Base-by-base conservation (phyloP, 2,113 vertebrate genomes). In the Polypterus senegalus region DNA sequence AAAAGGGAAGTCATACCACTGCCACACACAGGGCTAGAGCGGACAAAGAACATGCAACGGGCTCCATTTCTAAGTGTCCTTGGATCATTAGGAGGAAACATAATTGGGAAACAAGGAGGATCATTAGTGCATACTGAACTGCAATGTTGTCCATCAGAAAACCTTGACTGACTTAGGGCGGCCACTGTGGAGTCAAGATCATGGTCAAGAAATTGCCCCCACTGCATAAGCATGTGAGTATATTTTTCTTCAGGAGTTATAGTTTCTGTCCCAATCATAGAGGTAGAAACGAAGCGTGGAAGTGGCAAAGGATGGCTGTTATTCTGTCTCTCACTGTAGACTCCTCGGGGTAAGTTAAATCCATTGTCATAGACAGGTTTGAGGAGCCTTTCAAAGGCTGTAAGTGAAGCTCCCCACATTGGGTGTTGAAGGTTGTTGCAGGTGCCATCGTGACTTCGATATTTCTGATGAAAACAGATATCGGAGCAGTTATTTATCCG, bases 201-300 rank as follows among this genome's bases (percentile, higher is more conserved):
- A 0, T 99, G 96, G 79, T 99, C 96, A 3, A 99, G 81, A 70
- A 99, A 99, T 78, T 99, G 96, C 47, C 96, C 96, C 96, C 96
- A 99, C 72, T 99, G 96, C 96, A 99, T 99, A 5, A 96, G 81
- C 89, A 99, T 97, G 79, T 99, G 96, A 0, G 93, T 97, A 81
- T 91, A 97, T 53, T 87, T 87, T 58, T 85, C 84, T 0, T 99
- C 96, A 0, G 94, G 92, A 1, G 94, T 98, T 66, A 98, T 65
- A 0, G 85, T 80, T 81, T 99, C 94, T 0, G 95, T 88, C n/a
- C 94, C 96, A 0, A 99, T 91, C 74, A 98, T 82, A 4, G 83
- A 72, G 3, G 95, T 99, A 46, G 95, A 98, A 71, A 99, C 90
- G 61, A 93, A 71, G 57, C 96, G 80, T 0, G 96, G 96, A 73